phyloP scores from a whole-genome alignment of 1,140 invertebrate species.

The Lepidurus packardi region DNA sequence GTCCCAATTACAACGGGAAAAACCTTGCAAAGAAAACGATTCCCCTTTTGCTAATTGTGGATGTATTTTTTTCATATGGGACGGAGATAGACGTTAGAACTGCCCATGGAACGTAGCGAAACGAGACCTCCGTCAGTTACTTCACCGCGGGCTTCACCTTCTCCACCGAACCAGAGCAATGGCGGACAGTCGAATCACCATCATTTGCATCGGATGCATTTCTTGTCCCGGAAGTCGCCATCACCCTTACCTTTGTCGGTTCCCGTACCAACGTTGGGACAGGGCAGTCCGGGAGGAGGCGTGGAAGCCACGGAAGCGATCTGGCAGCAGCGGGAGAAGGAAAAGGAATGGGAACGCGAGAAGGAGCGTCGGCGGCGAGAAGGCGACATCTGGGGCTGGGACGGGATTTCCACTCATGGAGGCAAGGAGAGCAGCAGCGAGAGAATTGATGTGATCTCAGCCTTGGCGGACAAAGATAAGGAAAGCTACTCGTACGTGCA shows the following conservation, averaged over 20 bases:
- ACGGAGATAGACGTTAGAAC: conserved; percentile 62
- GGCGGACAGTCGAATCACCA: conserved; percentile 42
- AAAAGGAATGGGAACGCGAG: conserved; percentile 39
- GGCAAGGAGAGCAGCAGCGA: conserved; percentile 37
- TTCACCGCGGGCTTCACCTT: conserved; percentile 40
- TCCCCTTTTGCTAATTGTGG: conserved; percentile 34
- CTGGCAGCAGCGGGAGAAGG: conserved; percentile 36
- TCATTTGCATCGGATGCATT: conserved; percentile 51
- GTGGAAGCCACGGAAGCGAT: conserved; percentile 23
- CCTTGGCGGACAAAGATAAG: conserved; percentile 28
- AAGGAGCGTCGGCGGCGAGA: conserved; percentile 37
- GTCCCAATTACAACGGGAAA: conserved; percentile 12
- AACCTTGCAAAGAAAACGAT: conserved; percentile 27
- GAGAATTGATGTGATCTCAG: conserved; percentile 27
- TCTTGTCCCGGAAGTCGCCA: conserved; percentile 42
- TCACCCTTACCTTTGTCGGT: conserved; percentile 22
- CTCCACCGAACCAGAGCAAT: conserved; percentile 42
- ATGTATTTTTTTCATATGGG: conserved; percentile 37
- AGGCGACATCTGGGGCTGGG: conserved; percentile 25
- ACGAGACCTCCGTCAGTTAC: conserved; percentile 53
- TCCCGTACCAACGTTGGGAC: conserved; percentile 1
- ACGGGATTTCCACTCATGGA: conserved; percentile 32
- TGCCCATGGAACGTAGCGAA: conserved; percentile 66
- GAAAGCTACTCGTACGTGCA: conserved; percentile 80
- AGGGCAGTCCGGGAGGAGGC: conserved; percentile 4